These are phyloP conservation scores for Eupsittula cactorum DNA, from an alignment of 2,113 vertebrate genomes.

Conservation along the genomic window DNA sequence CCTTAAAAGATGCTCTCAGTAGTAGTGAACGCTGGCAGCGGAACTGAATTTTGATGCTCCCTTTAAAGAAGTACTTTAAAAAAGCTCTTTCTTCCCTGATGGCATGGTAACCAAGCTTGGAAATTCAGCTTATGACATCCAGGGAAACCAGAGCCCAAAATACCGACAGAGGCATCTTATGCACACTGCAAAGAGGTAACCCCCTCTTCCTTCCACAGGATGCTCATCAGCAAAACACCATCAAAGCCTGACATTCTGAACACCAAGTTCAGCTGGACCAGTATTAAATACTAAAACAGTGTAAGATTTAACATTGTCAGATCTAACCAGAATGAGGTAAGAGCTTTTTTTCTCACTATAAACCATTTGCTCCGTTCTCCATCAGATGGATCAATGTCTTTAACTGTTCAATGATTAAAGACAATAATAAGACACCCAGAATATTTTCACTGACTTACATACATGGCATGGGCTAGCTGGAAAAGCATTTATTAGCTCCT, in stretches of 20 bases:
- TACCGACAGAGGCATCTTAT: not conserved
- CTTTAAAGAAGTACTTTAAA: not conserved
- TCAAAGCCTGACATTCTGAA: not conserved
- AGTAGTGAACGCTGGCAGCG: not conserved
- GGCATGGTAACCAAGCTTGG: not conserved
- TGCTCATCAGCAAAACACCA: not conserved
- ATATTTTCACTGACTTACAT: not conserved
- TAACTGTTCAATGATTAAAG: not conserved
- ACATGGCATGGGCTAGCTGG: not conserved
- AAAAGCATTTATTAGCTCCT: not conserved
- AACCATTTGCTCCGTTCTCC: not conserved
- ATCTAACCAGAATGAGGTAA: not conserved
- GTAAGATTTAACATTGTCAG: not conserved
- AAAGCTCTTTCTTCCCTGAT: not conserved
- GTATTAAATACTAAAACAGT: not conserved
- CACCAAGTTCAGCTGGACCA: not conserved
- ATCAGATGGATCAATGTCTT: not conserved
- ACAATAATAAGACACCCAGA: not conserved
- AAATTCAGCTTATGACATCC: not conserved
- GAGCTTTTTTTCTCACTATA: not conserved
- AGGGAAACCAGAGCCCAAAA: not conserved
- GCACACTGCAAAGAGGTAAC: not conserved
- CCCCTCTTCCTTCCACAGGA: not conserved
- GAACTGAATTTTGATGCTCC: not conserved
- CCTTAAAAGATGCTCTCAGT: not conserved